A percentile compares a stretch with the other conserved stretches of the same genome.
Evolutionary conservation across 2,797 vertebrate species (phyloP).

Genomic region (Bovichtus variegatus): DNA sequence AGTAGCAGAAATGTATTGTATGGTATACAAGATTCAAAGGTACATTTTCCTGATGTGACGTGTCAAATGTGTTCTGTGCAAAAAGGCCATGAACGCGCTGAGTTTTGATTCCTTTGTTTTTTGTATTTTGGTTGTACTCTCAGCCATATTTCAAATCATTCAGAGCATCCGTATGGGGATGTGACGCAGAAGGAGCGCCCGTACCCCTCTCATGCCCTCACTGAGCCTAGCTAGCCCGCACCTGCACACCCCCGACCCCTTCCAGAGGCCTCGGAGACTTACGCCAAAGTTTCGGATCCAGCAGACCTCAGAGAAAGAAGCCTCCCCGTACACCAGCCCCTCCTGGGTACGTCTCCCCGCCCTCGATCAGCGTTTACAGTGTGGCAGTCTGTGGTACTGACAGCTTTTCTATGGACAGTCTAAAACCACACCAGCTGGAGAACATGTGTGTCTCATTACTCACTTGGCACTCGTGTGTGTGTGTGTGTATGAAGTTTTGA

Average conservation of each 20-base stretch:
- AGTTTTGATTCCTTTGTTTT: background rate
- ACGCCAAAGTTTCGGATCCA: slow-evolving; percentile 37
- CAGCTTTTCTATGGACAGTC: slow-evolving; percentile 82
- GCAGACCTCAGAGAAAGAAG: slow-evolving; percentile 36
- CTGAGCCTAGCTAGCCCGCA: slow-evolving; percentile 41
- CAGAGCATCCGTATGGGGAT: slow-evolving; percentile 89
- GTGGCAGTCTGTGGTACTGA: slow-evolving; percentile 76
- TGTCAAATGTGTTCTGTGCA: background rate
- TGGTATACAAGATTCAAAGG: no score
- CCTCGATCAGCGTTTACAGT: slow-evolving; percentile 78
- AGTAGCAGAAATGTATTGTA: no score
- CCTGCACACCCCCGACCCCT: slow-evolving; percentile 30
- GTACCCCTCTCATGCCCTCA: slow-evolving; percentile 57
- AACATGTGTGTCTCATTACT: slow-evolving; percentile 60
- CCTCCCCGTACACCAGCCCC: slow-evolving; percentile 1
- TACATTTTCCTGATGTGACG: background rate
- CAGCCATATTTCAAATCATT: slow-evolving; percentile 89
- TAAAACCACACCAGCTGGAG: slow-evolving; percentile 65
- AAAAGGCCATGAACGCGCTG: background rate
- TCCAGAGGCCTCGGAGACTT: slow-evolving; percentile 45
- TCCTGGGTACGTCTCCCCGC: slow-evolving; percentile 25
- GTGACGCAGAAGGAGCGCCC: slow-evolving; percentile 72
- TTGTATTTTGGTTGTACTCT: slow-evolving; percentile 15
- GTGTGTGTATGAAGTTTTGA: slow-evolving; percentile 47
- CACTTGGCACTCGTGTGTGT: slow-evolving; percentile 38